Evolutionary conservation across 2,797 vertebrate species (phyloP), one percentile per base, ranked within the genome.

Genomic region (Enteromius thamalakanensis): DNA sequence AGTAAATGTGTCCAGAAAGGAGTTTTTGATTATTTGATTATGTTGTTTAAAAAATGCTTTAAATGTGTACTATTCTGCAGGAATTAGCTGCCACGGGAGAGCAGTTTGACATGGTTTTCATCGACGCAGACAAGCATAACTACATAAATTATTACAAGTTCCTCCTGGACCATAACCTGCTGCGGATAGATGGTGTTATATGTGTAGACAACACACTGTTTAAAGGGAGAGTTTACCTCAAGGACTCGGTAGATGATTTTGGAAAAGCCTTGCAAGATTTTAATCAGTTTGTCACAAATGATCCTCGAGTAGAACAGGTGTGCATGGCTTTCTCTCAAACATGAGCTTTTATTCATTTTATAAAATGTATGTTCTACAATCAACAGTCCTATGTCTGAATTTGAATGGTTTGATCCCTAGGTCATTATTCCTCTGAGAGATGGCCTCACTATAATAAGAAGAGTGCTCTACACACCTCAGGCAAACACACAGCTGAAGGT

Each of bases 21-120:
- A 37, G 37, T 26, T 65, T 68, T 67, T 19, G 4, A 68, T 67
- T 19, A 29, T 67, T 42, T 23, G 4, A 68, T 67, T 21, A 45
- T 68, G 23, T 26, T 76, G 26, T 72, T 19, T 34, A 45, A 45
- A 45, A 58, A 42, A 14, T 9, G 29, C 15, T 17, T 32, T 64
- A 29, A 23, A 55, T 53, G 34, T 49, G 23, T 29, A 53, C 58
- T 86, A 26, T 76, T 58, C 86, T 64, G 11, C 80, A 95, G 96
- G 93, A 93, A 64, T 87, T 96, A 34, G 94, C 92, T 64, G 88
- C 91, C 76, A 88, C 92, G 23, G 95, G 94, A 0, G 93, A 94
- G 60, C 93, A 95, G 92, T 96, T 96, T 91, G 94, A 96, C 93
- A 91, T 96, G 88, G 89, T 95, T 87, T 96, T 96, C 91, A 95